These are phyloP conservation scores for Ophiodon elongatus DNA, from an alignment of 2,113 vertebrate species.

Conservation along the genomic window DNA sequence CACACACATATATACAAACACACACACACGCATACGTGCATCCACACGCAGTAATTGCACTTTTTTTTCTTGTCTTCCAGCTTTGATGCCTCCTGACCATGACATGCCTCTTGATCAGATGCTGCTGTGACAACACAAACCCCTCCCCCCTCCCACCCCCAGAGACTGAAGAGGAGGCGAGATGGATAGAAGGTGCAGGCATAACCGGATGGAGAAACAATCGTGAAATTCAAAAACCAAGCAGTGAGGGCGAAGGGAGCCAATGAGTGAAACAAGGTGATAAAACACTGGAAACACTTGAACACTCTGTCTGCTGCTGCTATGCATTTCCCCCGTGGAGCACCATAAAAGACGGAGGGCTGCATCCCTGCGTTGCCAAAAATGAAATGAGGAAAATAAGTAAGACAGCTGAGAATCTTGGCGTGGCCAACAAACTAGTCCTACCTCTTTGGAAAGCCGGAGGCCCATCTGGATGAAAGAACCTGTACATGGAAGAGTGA, in stretches of 20 bases:
- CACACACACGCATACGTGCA: neutral
- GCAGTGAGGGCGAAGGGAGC: slow-evolving; percentile 14
- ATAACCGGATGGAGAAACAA: slow-evolving; percentile 26
- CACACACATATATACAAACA: neutral
- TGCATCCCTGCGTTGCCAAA: slow-evolving; percentile 48
- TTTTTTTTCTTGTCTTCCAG: slow-evolving; percentile 70
- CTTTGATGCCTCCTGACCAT: slow-evolving; percentile 83
- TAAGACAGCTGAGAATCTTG: slow-evolving; percentile 31
- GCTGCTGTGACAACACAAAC: slow-evolving; percentile 49
- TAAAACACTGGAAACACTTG: slow-evolving; percentile 47
- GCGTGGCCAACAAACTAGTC: slow-evolving; percentile 77
- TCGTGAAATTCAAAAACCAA: slow-evolving; percentile 16
- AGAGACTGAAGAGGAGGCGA: slow-evolving; percentile 6
- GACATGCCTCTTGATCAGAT: slow-evolving; percentile 65
- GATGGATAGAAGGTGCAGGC: slow-evolving; percentile 6
- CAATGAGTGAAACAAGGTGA: slow-evolving; percentile 14
- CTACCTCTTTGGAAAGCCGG: slow-evolving; percentile 78
- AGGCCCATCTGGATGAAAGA: slow-evolving; percentile 9
- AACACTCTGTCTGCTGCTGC: slow-evolving; percentile 62
- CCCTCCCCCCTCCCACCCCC: neutral
- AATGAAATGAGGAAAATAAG: slow-evolving; percentile 17
- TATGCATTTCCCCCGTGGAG: slow-evolving; percentile 60
- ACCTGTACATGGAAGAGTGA: neutral
- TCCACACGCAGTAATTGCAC: neutral
- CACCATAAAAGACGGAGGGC: slow-evolving; percentile 33